A percentile compares a stretch with the other conserved stretches of the same genome.
Evolutionary conservation across 1,140 invertebrate species (phyloP).

Genomic region (Drosophila pruinosa): DNA sequence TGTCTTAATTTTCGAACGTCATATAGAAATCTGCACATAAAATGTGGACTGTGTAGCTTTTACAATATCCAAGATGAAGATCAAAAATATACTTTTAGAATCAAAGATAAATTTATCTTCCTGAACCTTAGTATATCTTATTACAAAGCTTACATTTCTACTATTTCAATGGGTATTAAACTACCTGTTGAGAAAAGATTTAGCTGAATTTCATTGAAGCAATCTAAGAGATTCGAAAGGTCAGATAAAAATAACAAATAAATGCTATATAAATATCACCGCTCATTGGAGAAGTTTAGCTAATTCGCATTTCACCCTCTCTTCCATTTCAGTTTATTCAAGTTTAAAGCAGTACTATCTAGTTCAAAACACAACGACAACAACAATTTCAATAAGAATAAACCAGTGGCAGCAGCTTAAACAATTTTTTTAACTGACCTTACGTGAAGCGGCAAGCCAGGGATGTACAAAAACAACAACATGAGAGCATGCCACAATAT

Average conservation of each 20-base stretch:
- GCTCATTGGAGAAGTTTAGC: background rate
- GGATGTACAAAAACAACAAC: constrained; percentile 28
- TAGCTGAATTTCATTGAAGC: too few species aligned
- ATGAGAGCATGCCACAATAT: constrained; percentile 11
- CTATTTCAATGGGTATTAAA: too few species aligned
- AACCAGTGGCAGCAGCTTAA: constrained; percentile 24
- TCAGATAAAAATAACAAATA: background rate
- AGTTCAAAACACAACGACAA: background rate
- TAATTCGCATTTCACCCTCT: background rate
- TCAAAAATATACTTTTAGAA: too few species aligned
- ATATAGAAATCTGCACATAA: too few species aligned
- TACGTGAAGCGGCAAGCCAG: background rate
- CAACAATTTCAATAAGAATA: constrained; percentile 1
- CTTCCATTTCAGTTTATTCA: background rate
- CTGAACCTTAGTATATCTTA: too few species aligned
- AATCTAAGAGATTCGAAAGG: too few species aligned
- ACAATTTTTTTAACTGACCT: constrained; percentile 34
- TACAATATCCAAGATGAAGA: too few species aligned
- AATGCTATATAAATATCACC: background rate
- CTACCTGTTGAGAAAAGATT: too few species aligned
- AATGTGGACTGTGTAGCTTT: too few species aligned
- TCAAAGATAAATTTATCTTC: too few species aligned
- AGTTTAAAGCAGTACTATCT: constrained; percentile 16
- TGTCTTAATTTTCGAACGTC: too few species aligned
- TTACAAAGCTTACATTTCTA: too few species aligned